Base-by-base conservation (phyloP, 92 coral and sea anemone genomes). In the Nematostella vectensis region DNA sequence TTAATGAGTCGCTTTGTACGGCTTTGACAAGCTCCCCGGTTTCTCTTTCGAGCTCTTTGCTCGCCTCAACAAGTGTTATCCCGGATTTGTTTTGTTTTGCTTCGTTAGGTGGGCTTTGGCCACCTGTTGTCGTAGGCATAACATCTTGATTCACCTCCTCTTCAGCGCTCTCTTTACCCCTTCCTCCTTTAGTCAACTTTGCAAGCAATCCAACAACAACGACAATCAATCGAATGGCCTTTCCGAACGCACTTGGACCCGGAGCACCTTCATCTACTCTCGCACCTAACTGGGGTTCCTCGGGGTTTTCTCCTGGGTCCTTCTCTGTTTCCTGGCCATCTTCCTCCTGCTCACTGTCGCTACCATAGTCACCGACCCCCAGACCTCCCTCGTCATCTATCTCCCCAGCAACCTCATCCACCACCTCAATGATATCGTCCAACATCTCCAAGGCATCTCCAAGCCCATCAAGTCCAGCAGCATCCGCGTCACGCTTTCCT, bases 401-500 rank as follows among this genome's bases (percentile, higher is more conserved):
- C 25, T 55, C 87, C n/a, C 79, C 95, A 26, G 77, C 61, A 15
- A 74, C 95, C 55, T 85, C 95, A 39, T 78, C 95, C 26, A 76
- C 77, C 31, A 71, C 95, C 27, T 70, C 80, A 45, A 85, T 54
- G 0, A 81, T 84, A 31, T 85, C 84, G 21, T 67, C 81, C 12
- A 85, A 38, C 71, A 78, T 70, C 1, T 81, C 88, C 58, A 85
- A 61, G 37, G 87, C 87, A 52, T 85, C 74, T 23, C 74, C 80
- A 13, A 83, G 78, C 24, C 87, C 81, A 19, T 72, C 76, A n/a
- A 69, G 63, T 18, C 76, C 84, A 0, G 77, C 84, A 3, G 68
- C 95, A 16, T 85, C 95, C 25, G 81, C 55, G 10, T 85, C 66
- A n/a, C 95, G 58, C 55, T 85, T 85, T 0, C 88, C 88, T 50